phyloP scores from a whole-genome alignment of 2,113 vertebrate genomes.

The Myotis lucifugus region DNA sequence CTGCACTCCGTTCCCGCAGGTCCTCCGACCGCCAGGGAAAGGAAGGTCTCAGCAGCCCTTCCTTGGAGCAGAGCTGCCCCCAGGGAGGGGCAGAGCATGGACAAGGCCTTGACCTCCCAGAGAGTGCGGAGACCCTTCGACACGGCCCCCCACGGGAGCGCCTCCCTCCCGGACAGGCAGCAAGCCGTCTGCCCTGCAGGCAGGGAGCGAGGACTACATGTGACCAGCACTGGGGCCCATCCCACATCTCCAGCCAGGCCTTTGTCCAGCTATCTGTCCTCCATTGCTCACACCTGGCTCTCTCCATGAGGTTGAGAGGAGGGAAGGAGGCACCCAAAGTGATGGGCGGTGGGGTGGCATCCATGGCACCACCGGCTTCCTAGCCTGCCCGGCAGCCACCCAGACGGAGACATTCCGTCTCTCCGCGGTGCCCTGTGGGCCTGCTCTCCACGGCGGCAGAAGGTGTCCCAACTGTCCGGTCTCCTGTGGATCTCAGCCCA shows the following conservation, averaged over 20 bases:
- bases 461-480: too few relatives aligned
- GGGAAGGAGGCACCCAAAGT: not conserved
- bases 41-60: too few relatives aligned
- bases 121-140: not conserved
- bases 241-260: not conserved
- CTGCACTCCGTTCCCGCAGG: not conserved
- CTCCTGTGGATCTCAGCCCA: not conserved
- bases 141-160: fast-evolving
- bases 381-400: not conserved
- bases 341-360: not conserved
- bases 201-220: not conserved
- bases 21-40: not conserved
- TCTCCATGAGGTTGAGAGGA: not conserved
- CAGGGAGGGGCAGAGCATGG: too few relatives aligned
- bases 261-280: not conserved
- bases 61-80: too few relatives aligned
- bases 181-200: not conserved
- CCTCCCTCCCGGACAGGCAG: not conserved
- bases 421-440: not conserved
- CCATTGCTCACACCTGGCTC: not conserved
- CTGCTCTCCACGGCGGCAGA: not conserved
- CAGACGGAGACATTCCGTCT: not conserved
- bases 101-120: not conserved
- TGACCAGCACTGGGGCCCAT: too few relatives aligned
- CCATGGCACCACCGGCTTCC: too few relatives aligned